phyloP scores from a whole-genome alignment of 2,797 vertebrate genomes.

The Spheniscus humboldti region DNA sequence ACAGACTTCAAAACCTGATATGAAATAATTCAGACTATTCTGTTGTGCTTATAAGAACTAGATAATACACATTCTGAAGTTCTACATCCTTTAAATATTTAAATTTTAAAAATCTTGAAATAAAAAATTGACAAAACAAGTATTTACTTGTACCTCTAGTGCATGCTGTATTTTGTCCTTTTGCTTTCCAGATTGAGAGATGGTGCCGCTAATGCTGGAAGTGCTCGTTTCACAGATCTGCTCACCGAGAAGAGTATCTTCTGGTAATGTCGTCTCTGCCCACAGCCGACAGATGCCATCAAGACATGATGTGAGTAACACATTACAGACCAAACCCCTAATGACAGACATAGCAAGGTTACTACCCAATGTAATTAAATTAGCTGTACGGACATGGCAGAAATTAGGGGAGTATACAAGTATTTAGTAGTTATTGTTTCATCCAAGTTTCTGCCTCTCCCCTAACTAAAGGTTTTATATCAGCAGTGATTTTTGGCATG shows the following conservation, averaged over 20 bases:
- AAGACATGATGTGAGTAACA: slow-evolving; percentile 92
- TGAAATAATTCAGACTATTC: background rate
- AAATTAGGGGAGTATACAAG: background rate
- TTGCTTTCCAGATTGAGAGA: slow-evolving; percentile 83
- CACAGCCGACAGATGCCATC: slow-evolving; percentile 95
- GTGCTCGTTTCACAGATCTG: slow-evolving; percentile 94
- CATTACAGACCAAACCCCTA: slow-evolving; percentile 96
- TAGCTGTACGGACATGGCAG: background rate
- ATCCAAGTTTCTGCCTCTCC: background rate
- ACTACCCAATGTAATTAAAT: background rate
- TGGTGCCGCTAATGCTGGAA: slow-evolving; percentile 79
- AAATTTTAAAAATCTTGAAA: background rate
- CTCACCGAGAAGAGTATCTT: slow-evolving; percentile 92
- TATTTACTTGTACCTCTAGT: slow-evolving; percentile 82
- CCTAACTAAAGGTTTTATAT: background rate
- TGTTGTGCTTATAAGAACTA: background rate
- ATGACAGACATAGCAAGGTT: slow-evolving; percentile 11
- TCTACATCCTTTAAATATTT: background rate
- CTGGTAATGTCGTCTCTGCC: slow-evolving; percentile 93
- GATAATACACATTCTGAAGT: background rate
- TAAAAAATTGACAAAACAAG: background rate
- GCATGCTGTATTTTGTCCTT: slow-evolving; percentile 97
- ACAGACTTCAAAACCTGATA: background rate
- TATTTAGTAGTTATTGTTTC: background rate
- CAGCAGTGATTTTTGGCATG: background rate